A percentile compares a stretch with the other conserved stretches of the same genome.
These are phyloP conservation scores for Dysdera silvatica DNA, from an alignment of 1,140 invertebrate species.

Conservation along the genomic window DNA sequence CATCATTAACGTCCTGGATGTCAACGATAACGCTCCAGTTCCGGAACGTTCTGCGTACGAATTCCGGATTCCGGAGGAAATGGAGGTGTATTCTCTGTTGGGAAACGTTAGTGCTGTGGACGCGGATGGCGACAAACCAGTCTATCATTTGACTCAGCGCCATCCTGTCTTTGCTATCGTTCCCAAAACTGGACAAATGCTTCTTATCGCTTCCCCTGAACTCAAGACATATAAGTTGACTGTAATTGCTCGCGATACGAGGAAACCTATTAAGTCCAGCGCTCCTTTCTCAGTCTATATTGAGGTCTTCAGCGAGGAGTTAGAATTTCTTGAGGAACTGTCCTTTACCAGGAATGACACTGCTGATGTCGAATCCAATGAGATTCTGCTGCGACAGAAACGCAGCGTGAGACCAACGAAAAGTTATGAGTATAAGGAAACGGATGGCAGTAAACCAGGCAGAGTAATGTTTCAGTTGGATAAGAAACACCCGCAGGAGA, in stretches of 20 bases:
- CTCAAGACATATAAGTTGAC: conserved; percentile 41
- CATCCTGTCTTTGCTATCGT: conserved; percentile 74
- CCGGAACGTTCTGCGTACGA: conserved; percentile 69
- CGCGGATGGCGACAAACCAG: conserved; percentile 75
- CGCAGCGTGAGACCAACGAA: conserved; percentile 81
- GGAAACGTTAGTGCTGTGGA: conserved; percentile 73
- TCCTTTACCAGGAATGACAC: not conserved
- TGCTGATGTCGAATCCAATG: not conserved
- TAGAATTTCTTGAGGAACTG: not conserved
- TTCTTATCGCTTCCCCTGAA: conserved; percentile 55
- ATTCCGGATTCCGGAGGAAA: conserved; percentile 58
- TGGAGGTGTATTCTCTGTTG: conserved; percentile 62
- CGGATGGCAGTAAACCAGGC: conserved; percentile 77
- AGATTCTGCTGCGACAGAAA: conserved; percentile 3
- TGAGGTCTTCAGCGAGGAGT: conserved; percentile 22
- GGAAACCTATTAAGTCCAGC: conserved; percentile 56
- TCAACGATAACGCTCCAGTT: conserved; percentile 81
- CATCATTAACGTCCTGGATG: conserved; percentile 64
- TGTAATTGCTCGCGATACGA: conserved; percentile 71
- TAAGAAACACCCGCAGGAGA: conserved; percentile 83
- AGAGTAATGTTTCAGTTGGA: conserved; percentile 80
- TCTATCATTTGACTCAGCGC: conserved; percentile 67
- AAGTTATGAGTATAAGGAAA: conserved; percentile 81
- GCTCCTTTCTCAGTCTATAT: conserved; percentile 17
- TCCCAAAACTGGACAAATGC: conserved; percentile 80